phyloP scores from a whole-genome alignment of 2,113 vertebrate genomes.

The Thymallus thymallus region DNA sequence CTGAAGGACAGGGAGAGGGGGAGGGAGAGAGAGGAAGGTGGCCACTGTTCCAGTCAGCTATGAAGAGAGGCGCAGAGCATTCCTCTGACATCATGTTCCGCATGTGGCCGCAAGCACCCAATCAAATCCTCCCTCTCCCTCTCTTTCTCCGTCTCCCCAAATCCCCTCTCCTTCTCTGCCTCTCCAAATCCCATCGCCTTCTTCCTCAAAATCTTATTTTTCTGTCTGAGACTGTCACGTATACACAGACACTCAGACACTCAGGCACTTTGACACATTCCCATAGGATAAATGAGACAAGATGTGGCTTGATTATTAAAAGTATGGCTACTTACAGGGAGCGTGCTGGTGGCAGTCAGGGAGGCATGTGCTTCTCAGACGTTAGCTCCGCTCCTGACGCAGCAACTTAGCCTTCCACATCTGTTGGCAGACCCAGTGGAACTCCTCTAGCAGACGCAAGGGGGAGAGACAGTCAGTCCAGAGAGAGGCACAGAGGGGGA shows the following conservation, averaged over 20 bases:
- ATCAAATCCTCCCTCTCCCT: conserved; percentile 36
- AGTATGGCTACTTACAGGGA: conserved; percentile 29
- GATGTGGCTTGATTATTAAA: background rate
- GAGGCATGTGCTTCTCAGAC: conserved; percentile 22
- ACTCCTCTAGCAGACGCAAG: conserved; percentile 13
- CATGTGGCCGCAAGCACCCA: conserved; percentile 37
- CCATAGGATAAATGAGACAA: background rate
- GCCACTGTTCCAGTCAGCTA: conserved; percentile 8
- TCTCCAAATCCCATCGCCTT: background rate
- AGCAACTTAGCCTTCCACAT: conserved; percentile 11
- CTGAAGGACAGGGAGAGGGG: background rate
- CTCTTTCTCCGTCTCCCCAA: background rate
- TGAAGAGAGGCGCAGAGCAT: conserved; percentile 45
- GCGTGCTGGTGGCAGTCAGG: conserved; percentile 4
- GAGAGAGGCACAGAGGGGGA: no score
- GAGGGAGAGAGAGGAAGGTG: conserved; percentile 3
- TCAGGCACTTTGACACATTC: conserved; percentile 5
- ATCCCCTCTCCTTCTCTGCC: background rate
- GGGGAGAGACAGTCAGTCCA: background rate
- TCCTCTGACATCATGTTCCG: conserved; percentile 59
- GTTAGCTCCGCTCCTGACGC: background rate
- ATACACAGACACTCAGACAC: background rate
- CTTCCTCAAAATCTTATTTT: conserved; percentile 7
- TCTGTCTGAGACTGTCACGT: background rate
- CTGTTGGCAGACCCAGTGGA: conserved; percentile 29